A percentile compares a stretch with the other conserved stretches of the same genome.
Conservation (phyloP, 2,888 invertebrate genomes). For the Drosophila cognata region DNA sequence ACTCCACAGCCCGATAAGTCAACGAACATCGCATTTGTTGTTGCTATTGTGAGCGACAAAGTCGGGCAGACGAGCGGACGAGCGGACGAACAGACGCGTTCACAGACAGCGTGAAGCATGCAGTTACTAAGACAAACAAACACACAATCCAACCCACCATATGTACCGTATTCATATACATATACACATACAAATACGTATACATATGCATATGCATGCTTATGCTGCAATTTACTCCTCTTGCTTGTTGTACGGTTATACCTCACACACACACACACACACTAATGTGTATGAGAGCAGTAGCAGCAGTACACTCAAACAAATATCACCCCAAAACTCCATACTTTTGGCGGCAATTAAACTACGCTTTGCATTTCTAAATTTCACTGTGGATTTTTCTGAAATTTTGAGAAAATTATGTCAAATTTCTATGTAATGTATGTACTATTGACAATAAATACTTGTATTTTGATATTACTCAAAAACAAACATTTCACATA, state of each 20-base stretch:
- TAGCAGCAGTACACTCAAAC: not conserved
- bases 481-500: too few species aligned
- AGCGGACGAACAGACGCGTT: not conserved
- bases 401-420: not conserved
- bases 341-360: not conserved
- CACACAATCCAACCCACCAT: not conserved
- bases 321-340: not conserved
- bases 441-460: not conserved
- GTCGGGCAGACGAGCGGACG: not conserved
- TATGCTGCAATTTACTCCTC: slow-evolving; percentile 9
- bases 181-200: not conserved
- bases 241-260: slow-evolving; percentile 2
- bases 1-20: not conserved
- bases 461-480: too few species aligned
- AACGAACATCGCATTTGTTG: not conserved
- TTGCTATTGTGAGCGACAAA: not conserved
- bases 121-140: not conserved
- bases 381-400: not conserved
- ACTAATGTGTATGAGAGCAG: not conserved
- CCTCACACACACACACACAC: not conserved
- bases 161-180: not conserved
- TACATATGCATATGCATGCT: slow-evolving; percentile 1
- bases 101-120: slow-evolving; percentile 4
- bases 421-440: not conserved
- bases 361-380: not conserved